These are phyloP conservation scores for Ellobium chinense DNA, from an alignment of 2,888 invertebrate genomes.

Conservation along the genomic window DNA sequence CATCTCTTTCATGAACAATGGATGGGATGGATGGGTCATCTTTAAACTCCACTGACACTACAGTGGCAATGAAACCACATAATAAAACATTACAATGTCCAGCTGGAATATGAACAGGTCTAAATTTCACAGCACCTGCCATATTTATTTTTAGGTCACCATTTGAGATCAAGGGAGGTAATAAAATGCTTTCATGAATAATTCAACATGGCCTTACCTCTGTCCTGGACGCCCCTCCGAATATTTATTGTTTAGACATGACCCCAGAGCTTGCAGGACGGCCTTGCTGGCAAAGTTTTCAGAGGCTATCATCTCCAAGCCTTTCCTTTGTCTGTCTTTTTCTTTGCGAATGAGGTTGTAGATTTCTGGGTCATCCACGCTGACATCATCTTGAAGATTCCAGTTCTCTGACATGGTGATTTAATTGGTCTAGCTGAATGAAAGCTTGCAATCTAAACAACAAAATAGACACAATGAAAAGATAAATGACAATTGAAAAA, in stretches of 20 bases:
- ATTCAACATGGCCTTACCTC: constrained; percentile 71
- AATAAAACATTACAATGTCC: too few relatives aligned
- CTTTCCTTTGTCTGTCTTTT: constrained; percentile 89
- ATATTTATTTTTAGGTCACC: too few relatives aligned
- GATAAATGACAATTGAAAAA: too few relatives aligned
- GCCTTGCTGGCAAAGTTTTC: constrained; percentile 82
- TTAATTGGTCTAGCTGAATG: background rate
- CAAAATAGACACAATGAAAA: too few relatives aligned
- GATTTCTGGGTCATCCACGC: constrained; percentile 89
- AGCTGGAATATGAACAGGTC: too few relatives aligned
- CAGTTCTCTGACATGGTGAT: constrained; percentile 49
- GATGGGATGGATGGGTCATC: too few relatives aligned
- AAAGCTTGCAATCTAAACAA: background rate
- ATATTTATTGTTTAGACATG: constrained; percentile 83
- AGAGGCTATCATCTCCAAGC: constrained; percentile 97
- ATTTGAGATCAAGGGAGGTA: too few relatives aligned
- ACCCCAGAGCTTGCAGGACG: constrained; percentile 80
- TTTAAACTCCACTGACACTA: too few relatives aligned
- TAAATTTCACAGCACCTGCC: too few relatives aligned
- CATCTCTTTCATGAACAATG: too few relatives aligned
- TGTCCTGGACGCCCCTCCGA: constrained; percentile 82
- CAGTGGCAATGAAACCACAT: too few relatives aligned
- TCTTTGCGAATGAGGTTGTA: constrained; percentile 89
- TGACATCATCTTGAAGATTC: constrained; percentile 70
- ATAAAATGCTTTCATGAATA: too few relatives aligned